These are phyloP conservation scores for Spheniscus humboldti DNA, from an alignment of 2,797 vertebrate species.

Conservation along the genomic window DNA sequence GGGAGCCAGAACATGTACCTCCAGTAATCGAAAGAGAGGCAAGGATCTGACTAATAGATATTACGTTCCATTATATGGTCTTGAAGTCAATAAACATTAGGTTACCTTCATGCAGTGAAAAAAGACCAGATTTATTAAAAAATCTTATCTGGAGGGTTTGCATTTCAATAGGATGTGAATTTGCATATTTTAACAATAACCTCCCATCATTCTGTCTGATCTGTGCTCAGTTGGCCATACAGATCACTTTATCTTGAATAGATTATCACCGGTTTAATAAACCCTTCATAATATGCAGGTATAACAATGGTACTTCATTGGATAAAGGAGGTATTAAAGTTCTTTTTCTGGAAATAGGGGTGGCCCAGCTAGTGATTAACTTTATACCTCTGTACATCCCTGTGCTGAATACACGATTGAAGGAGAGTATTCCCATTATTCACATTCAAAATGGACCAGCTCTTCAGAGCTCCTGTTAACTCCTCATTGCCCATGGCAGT, in stretches of 20 bases:
- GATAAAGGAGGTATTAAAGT: conserved; percentile 76
- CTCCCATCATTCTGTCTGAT: conserved; percentile 77
- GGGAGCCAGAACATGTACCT: conserved; percentile 55
- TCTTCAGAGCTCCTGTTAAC: conserved; percentile 43
- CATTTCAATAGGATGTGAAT: conserved; percentile 81
- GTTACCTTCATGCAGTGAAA: conserved; percentile 72
- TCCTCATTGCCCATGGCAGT: neutral
- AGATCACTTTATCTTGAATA: conserved; percentile 78
- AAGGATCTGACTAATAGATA: conserved; percentile 71
- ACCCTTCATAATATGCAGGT: conserved; percentile 79
- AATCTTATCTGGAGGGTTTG: conserved; percentile 83
- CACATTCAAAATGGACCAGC: conserved; percentile 51
- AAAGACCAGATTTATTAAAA: conserved; percentile 79
- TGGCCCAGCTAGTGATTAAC: conserved; percentile 70
- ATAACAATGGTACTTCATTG: conserved; percentile 75
- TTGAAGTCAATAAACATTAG: conserved; percentile 77
- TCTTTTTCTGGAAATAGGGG: conserved; percentile 70
- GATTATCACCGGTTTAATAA: conserved; percentile 77
- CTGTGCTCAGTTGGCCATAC: conserved; percentile 71
- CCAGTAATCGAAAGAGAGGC: conserved; percentile 65
- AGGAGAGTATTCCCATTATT: conserved; percentile 67
- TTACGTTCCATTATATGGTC: conserved; percentile 60
- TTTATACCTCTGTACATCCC: conserved; percentile 70
- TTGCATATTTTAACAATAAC: conserved; percentile 85
- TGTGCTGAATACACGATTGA: conserved; percentile 71